These are phyloP conservation scores for Poeciliopsis paucimaculata DNA, from an alignment of 2,797 vertebrate genomes.

Conservation along the genomic window DNA sequence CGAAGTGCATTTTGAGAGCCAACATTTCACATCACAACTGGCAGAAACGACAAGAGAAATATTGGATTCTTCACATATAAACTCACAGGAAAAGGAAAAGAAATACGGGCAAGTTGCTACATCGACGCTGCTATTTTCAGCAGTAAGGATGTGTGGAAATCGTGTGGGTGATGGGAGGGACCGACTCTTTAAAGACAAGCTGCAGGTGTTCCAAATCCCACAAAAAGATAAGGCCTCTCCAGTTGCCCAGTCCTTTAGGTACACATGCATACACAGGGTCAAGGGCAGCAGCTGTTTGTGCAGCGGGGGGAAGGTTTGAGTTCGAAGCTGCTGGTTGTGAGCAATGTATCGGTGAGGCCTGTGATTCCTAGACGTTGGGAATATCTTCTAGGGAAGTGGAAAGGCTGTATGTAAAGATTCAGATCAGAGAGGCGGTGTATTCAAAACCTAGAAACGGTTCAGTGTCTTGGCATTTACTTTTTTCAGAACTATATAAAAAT, in stretches of 20 bases:
- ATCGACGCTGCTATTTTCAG: conserved; percentile 54
- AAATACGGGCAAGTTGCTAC: conserved; percentile 37
- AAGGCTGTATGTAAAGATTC: neutral
- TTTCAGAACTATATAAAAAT: neutral
- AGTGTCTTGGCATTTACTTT: neutral
- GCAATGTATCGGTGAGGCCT: neutral
- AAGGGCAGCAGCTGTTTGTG: conserved; percentile 73
- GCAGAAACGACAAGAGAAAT: conserved; percentile 13
- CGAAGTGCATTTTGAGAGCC: neutral
- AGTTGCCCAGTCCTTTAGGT: conserved; percentile 27
- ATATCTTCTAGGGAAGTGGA: too few species aligned
- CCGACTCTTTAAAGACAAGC: conserved; percentile 51
- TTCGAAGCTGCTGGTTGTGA: conserved; percentile 24
- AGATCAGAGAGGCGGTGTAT: neutral
- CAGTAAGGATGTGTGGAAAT: conserved; percentile 37
- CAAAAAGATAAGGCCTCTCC: conserved; percentile 71
- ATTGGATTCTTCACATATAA: neutral
- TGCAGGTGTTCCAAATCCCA: conserved; percentile 90
- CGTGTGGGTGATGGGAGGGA: conserved; percentile 42
- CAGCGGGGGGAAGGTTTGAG: conserved; percentile 10
- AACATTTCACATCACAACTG: neutral
- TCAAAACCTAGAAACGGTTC: neutral
- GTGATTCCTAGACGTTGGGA: neutral
- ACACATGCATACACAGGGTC: conserved; percentile 59
- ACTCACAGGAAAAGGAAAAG: neutral